A percentile compares a stretch with the other conserved stretches of the same genome.
Evolutionary conservation across 2,797 vertebrate species (phyloP).

Genomic region (Dicrostonyx torquatus): DNA sequence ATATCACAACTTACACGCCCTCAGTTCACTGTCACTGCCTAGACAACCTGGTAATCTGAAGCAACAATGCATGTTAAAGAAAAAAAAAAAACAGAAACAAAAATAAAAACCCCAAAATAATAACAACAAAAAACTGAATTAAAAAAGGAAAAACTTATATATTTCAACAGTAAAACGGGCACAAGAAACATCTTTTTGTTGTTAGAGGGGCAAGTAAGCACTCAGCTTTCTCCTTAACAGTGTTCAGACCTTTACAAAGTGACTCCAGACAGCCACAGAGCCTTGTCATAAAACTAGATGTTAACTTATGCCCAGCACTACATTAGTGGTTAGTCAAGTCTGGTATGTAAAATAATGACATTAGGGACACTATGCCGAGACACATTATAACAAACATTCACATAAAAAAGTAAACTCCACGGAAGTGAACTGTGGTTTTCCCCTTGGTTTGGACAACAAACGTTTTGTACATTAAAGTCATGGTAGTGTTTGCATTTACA

Average conservation of each 20-base stretch:
- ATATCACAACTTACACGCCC: slow-evolving; percentile 60
- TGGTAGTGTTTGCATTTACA: slow-evolving; percentile 84
- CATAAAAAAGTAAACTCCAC: slow-evolving; percentile 88
- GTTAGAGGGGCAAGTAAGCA: slow-evolving; percentile 86
- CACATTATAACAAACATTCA: slow-evolving; percentile 85
- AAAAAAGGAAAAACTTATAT: slow-evolving; percentile 43
- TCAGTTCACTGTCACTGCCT: slow-evolving; percentile 73
- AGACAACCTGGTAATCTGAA: slow-evolving; percentile 80
- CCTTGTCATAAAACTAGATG: slow-evolving; percentile 67
- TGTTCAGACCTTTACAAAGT: slow-evolving; percentile 82
- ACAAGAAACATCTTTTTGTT: slow-evolving; percentile 84
- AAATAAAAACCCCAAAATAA: not conserved
- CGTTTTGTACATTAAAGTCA: slow-evolving; percentile 82
- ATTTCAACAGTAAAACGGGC: slow-evolving; percentile 83
- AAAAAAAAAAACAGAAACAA: slow-evolving; percentile 36
- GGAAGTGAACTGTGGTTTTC: slow-evolving; percentile 87
- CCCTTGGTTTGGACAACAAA: slow-evolving; percentile 87
- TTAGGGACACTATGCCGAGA: slow-evolving; percentile 85
- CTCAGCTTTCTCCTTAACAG: slow-evolving; percentile 84
- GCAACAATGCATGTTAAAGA: slow-evolving; percentile 68
- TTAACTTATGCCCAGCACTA: slow-evolving; percentile 84
- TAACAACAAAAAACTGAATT: slow-evolving; percentile 49
- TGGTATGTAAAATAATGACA: slow-evolving; percentile 81
- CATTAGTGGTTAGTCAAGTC: slow-evolving; percentile 86
- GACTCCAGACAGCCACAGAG: slow-evolving; percentile 77